phyloP scores from a whole-genome alignment of 2,113 vertebrate species.

The Tetrao urogallus region DNA sequence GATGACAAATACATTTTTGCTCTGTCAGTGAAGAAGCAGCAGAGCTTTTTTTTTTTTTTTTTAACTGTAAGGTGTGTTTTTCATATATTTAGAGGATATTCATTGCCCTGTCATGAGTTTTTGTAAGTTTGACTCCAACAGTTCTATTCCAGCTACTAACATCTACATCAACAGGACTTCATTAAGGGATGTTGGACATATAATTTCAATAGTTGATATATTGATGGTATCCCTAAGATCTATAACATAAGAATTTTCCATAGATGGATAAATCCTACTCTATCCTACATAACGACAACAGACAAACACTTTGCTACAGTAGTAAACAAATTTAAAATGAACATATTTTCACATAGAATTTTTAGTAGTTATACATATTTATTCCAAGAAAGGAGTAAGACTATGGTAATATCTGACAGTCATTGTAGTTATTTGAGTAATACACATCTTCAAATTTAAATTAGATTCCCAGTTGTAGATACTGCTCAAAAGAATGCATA shows the following conservation, averaged over 20 bases:
- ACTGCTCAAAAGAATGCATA: background rate
- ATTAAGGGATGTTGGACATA: constrained; percentile 41
- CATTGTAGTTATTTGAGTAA: background rate
- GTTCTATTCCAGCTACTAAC: constrained; percentile 50
- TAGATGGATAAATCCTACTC: background rate
- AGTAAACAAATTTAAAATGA: background rate
- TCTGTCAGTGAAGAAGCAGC: constrained; percentile 13
- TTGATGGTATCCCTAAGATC: background rate
- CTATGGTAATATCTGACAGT: background rate
- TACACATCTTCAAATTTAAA: background rate
- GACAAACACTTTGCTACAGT: background rate
- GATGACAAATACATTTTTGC: constrained; percentile 41
- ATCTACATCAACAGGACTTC: constrained; percentile 48
- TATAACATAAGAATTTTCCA: constrained; percentile 2
- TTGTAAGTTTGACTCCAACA: constrained; percentile 52
- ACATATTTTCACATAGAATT: background rate
- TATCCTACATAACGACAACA: background rate
- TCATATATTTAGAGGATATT: constrained; percentile 65
- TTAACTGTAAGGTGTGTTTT: constrained; percentile 17
- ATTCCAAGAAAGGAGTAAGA: background rate
- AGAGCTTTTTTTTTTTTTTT: background rate
- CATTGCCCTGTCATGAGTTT: constrained; percentile 34
- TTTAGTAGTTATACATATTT: background rate
- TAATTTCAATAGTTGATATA: constrained; percentile 47
- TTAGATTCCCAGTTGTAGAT: background rate